phyloP scores from a whole-genome alignment of 2,888 invertebrate species.

The Phyllotreta cruciferae region DNA sequence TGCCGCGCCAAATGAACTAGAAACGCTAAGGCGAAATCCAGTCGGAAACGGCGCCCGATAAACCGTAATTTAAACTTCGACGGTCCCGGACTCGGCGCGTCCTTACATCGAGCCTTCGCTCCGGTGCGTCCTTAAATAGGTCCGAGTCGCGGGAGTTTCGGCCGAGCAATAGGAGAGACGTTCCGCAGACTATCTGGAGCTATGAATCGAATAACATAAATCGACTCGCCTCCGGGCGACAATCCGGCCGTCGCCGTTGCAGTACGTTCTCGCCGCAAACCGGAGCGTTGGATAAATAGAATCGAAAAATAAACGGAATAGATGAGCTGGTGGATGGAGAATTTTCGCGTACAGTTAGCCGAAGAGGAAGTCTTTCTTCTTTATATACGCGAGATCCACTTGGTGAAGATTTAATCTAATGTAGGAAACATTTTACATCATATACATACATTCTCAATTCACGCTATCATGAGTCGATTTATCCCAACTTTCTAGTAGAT shows the following conservation, averaged over 20 bases:
- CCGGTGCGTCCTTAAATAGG: slow-evolving; percentile 14
- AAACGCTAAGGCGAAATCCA: too few species aligned
- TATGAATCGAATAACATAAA: slow-evolving; percentile 23
- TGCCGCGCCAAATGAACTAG: too few species aligned
- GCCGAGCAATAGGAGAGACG: slow-evolving; percentile 16
- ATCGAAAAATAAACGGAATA: slow-evolving; percentile 11
- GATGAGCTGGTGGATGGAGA: slow-evolving; percentile 14
- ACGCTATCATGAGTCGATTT: too few species aligned
- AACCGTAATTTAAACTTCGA: not conserved
- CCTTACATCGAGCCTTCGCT: slow-evolving; percentile 8
- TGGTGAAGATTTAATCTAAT: not conserved
- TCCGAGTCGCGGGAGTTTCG: slow-evolving; percentile 11
- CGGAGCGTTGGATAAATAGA: slow-evolving; percentile 2
- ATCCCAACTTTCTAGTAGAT: too few species aligned
- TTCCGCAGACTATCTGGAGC: slow-evolving; percentile 22
- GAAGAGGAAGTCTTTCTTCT: slow-evolving; percentile 10
- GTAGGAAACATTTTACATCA: not conserved
- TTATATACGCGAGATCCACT: not conserved
- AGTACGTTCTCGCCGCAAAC: slow-evolving; percentile 8
- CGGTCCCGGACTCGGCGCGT: not conserved
- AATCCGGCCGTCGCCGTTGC: slow-evolving; percentile 8
- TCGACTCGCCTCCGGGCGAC: slow-evolving; percentile 16
- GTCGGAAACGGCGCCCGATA: too few species aligned
- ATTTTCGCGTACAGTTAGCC: slow-evolving; percentile 9
- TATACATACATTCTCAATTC: too few species aligned